Base-by-base conservation (phyloP, 92 coral and sea anemone genomes). In the Epizoanthus rinbou region DNA sequence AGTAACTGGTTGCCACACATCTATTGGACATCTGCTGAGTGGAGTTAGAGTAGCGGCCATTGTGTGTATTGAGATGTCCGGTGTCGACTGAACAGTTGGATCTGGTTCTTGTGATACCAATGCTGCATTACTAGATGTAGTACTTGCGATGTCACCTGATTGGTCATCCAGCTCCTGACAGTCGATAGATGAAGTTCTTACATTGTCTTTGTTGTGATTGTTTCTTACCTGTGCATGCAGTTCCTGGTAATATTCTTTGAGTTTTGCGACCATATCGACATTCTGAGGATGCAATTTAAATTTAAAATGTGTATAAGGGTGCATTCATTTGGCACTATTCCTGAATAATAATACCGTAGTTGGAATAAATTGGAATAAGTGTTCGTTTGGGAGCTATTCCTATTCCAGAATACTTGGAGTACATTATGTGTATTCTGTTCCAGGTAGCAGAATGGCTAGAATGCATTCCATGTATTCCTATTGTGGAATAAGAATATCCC, bases 231-330 rank as follows among this genome's bases (percentile, higher is more conserved):
- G 43, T 37, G 3, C 43, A 37, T 37, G 43, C 14, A 16, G 28
- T 16, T 72, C 17, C 37, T 57, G 57, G 78, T 74, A 82, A 54
- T 87, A 45, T 43, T 11, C 37, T 15, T 74, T 79, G 15, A 87
- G 76, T 57, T 86, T 68, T 50, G 66, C 76, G 8, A 82, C 76
- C 52, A 87, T 64, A 13, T 81, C 86, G 5, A 68, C 64, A 63
- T 87, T 87, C 90, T 87, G 73, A 53, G 57, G 33, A 63, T 43
- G 16, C 28, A n/a, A 50, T n/a, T 28, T 76, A 22, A 22, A 23
- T 14, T 7, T 22, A 64, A 63, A 41, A 41, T 64, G 0, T 18
- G 15, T 35, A 62, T n/a, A 0, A 10, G 2, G 10, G 33, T 63
- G 14, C 6, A 31, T 43, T 43, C 58, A 14, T 50, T 14, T 53